Evolutionary conservation across 2,888 invertebrate species (phyloP), one percentile per base, ranked within the genome.

Genomic region (Anorthoa munda): DNA sequence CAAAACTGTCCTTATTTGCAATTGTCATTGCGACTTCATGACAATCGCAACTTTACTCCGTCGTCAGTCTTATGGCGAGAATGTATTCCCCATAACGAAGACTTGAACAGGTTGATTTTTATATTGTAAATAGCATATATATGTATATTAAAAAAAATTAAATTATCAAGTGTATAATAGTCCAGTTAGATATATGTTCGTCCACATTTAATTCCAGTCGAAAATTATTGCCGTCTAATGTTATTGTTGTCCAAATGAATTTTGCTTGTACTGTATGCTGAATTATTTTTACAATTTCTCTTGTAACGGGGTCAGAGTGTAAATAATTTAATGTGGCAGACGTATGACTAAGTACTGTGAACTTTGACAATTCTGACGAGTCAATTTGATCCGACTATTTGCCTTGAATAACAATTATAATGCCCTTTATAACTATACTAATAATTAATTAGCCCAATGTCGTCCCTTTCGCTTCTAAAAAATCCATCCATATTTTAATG

Each of bases 141-240:
- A 92, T 92, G 86, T 91, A 90, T 92, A 92, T 90, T 92, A 90
- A 91, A 91, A 91, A 91, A 90, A 90, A 86, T 84, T 90, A 91
- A 92, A 93, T 91, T 89, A 88, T 89, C 88, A 89, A 92, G 91
- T 94, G 93, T 92, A 92, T 91, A 91, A 93, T 94, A 95, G 95
- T 94, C 94, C 95, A 95, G 92, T 87, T 95, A 94, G 92, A 92
- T 94, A 94, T 94, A 92, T 93, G 93, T 95, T 95, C 95, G 95
- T 95, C 95, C 95, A 95, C 94, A 86, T 93, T 93, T 94, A 72
- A 95, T 95, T 95, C 95, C 94, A 93, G 92, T 93, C 86, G 92
- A 92, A 94, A 94, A 91, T 90, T 87, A 93, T 94, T 94, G 93
- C 95, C 95, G 95, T 96, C 95, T 93, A 88, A 92, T 87, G 89